Evolutionary conservation across 1,140 invertebrate species (phyloP), one percentile per base, ranked within the genome.

Genomic region (Thalassaphorura encarpata): DNA sequence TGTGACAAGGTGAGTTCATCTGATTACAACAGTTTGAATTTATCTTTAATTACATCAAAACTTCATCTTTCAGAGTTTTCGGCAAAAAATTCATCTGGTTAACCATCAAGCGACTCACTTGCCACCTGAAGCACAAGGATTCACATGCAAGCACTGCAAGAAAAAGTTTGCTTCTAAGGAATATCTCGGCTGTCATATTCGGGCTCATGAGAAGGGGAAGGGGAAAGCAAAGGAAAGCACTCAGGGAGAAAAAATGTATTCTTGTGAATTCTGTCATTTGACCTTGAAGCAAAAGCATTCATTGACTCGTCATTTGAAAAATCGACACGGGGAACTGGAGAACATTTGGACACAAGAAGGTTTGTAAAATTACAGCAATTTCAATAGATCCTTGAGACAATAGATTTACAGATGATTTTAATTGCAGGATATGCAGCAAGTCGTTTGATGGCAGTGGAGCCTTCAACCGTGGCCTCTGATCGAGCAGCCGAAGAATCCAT

Each of bases 131-230:
- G 71, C 71, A 54, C 46, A 43, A 45, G 56, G 48, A 28, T 54
- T 36, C 41, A 62, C 56, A 16, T 75, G 72, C 58, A 55, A 60
- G 1, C 62, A 66, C 15, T 73, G 71, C 63, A 29, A 43, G 1
- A 69, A 69, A 41, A 55, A 60, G 16, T 76, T 73, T 67, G 70
- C 69, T 43, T 74, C 70, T 36, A 72, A 70, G 41, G 73, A 73
- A 55, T 75, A 75, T 62, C 59, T 74, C 31, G 69, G 67, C 45
- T 62, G 71, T 33, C 74, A 75, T 61, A 67, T 67, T 40, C 61
- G 74, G 26, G 69, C 67, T 46, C 75, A 74, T 59, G 58, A 52
- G 29, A 47, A 56, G n/a, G 65, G 76, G 52, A 56, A 76, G 24
- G 69, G 67, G 18, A 68, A 72, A 21, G 75, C 76, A 56, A 56